Base-by-base conservation (phyloP, 2,888 invertebrate species). In the Gymnoscelis rufifasciata region DNA sequence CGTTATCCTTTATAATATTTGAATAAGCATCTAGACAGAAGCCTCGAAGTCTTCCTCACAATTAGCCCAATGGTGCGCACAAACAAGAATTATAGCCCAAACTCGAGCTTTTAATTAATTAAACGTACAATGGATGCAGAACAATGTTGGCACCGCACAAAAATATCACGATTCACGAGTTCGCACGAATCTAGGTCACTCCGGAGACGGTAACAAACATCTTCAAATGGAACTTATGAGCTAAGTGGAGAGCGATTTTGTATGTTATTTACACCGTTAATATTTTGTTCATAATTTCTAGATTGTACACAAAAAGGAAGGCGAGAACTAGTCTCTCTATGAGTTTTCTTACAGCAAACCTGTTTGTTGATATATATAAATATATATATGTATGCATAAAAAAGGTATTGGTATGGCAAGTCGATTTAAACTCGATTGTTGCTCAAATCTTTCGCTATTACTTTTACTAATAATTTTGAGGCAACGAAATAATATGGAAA, bases 131-230 rank as follows among this genome's bases (percentile, higher is more conserved):
- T 66, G 64, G 42, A 39, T 50, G 50, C 57, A 60, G 61, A 69
- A 76, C 78, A 75, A 76, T 77, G 74, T 73, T 73, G 68, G 67
- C 68, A 65, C 64, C 67, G 64, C 67, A 73, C 74, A 75, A 78
- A 82, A 83, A 80, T 81, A 77, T 75, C 65, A 71, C 72, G 74
- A 75, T n/a, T n/a, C n/a, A n/a, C n/a, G 73, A 76, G 65, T 72
- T 62, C 65, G 47, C 61, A 71, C 54, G 66, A 73, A 83, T 81
- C 64, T 81, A 78, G 84, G 84, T 81, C 81, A 74, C 66, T 65
- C 59, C 68, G 66, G 68, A 74, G 72, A 66, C 68, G 71, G 73
- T 74, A 68, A 74, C 74, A 68, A 72, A 80, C 77, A 79, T 74
- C 66, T 71, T 64, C 65, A 67, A 59, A 56, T 54, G 48, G 52